Evolutionary conservation across 2,888 invertebrate genomes (phyloP).

Genomic region (Lacanobia oleracea): DNA sequence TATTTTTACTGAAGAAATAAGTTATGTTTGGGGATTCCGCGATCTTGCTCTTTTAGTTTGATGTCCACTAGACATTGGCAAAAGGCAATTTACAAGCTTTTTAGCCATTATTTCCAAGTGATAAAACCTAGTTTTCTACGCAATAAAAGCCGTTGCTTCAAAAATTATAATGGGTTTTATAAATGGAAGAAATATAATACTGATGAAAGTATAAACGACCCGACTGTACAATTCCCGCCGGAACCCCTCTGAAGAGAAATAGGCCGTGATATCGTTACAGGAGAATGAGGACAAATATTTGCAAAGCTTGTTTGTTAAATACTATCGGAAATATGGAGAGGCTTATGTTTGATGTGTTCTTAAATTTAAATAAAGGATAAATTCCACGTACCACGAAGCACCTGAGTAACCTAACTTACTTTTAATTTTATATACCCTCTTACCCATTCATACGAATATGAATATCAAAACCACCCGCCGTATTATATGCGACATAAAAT

Average conservation of each 20-base stretch:
- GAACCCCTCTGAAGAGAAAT: slow-evolving; percentile 18
- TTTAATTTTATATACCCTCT: not conserved
- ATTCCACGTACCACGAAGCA: not conserved
- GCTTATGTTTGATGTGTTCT: not conserved
- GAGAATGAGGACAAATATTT: slow-evolving; percentile 16
- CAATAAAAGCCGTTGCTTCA: not conserved
- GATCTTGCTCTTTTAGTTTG: no score
- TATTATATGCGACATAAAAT: not conserved
- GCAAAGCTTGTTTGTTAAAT: slow-evolving; percentile 13
- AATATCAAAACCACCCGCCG: not conserved
- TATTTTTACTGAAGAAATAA: no score
- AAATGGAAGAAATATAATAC: not conserved
- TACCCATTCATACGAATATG: not conserved
- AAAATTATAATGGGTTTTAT: not conserved
- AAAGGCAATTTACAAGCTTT: no score
- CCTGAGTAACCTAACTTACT: not conserved
- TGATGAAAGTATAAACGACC: not conserved
- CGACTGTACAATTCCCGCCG: not conserved
- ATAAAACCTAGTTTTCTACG: no score
- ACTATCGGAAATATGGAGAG: not conserved
- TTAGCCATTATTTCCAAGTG: not conserved
- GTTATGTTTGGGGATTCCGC: no score
- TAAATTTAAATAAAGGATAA: not conserved
- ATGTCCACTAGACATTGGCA: not conserved
- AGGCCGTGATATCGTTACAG: slow-evolving; percentile 2